Evolutionary conservation across 1,140 invertebrate genomes (phyloP).

Genomic region (Orchesella cincta): DNA sequence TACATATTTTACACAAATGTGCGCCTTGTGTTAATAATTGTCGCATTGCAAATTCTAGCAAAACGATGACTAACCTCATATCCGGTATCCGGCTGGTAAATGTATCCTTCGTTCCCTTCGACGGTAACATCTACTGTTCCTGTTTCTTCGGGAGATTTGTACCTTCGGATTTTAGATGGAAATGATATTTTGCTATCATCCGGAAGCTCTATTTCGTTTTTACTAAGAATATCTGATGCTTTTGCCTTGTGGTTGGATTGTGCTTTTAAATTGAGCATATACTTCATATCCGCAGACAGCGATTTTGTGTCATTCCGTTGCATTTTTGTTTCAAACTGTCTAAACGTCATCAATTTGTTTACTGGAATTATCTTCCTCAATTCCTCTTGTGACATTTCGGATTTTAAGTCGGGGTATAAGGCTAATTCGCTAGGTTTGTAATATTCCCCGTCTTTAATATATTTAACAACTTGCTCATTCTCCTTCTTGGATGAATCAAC

Average conservation of each 20-base stretch:
- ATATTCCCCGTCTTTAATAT: not conserved
- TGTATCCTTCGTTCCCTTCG: slow-evolving; percentile 28
- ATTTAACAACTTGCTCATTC: not conserved
- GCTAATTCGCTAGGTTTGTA: not conserved
- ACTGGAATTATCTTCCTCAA: not conserved
- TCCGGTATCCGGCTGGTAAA: slow-evolving; percentile 35
- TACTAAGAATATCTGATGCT: not conserved
- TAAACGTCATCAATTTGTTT: slow-evolving; percentile 24
- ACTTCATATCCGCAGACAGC: slow-evolving; percentile 3
- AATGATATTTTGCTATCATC: not conserved
- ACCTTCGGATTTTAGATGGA: not conserved
- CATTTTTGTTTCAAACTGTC: slow-evolving; percentile 34
- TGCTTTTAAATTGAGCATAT: not conserved
- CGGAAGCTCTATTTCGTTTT: not conserved
- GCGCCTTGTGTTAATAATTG: no score
- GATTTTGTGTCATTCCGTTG: not conserved
- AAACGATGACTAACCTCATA: slow-evolving; percentile 26
- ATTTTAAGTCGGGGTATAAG: not conserved
- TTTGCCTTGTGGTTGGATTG: not conserved
- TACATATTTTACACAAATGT: not conserved
- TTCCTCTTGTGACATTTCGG: not conserved
- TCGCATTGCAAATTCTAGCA: not conserved
- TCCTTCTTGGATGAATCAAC: not conserved
- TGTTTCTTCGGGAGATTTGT: not conserved
- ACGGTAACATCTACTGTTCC: slow-evolving; percentile 12